Evolutionary conservation across 2,797 vertebrate species (phyloP).

Genomic region (Coracias cyanogaster): DNA sequence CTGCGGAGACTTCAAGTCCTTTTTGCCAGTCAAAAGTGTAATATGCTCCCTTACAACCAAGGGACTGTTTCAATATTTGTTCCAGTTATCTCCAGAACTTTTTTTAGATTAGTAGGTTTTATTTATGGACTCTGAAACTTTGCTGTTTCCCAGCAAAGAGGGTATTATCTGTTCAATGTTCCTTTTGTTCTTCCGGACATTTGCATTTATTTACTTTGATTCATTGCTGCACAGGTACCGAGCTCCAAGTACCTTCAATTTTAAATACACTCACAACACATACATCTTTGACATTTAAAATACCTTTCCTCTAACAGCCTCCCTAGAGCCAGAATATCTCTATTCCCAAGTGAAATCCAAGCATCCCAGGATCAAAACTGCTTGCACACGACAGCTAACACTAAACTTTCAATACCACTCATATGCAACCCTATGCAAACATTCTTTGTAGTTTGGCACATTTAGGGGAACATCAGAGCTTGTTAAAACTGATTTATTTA

Average conservation of each 20-base stretch:
- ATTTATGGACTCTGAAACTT: conserved; percentile 67
- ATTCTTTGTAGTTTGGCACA: neutral
- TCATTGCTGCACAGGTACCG: conserved; percentile 4
- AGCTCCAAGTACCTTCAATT: neutral
- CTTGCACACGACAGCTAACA: neutral
- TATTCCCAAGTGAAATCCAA: neutral
- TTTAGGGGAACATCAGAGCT: neutral
- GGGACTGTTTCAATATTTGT: conserved; percentile 71
- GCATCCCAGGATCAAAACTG: neutral
- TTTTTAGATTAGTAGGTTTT: conserved; percentile 72
- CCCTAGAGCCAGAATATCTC: neutral
- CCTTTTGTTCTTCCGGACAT: conserved; percentile 43
- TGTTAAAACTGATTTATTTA: neutral
- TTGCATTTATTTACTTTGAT: conserved; percentile 62
- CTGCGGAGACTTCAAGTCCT: conserved; percentile 38
- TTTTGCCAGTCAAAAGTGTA: conserved; percentile 29
- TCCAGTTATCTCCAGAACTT: conserved; percentile 71
- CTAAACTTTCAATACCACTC: neutral
- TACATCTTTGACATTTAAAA: neutral
- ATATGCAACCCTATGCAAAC: neutral
- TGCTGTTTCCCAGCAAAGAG: conserved; percentile 24
- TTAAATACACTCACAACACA: neutral
- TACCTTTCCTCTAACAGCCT: neutral
- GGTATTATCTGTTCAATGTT: conserved; percentile 54
- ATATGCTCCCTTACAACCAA: conserved; percentile 69